Evolutionary conservation across 2,888 invertebrate genomes (phyloP), one percentile per base, ranked within the genome.

Genomic region (Conus canariensis): DNA sequence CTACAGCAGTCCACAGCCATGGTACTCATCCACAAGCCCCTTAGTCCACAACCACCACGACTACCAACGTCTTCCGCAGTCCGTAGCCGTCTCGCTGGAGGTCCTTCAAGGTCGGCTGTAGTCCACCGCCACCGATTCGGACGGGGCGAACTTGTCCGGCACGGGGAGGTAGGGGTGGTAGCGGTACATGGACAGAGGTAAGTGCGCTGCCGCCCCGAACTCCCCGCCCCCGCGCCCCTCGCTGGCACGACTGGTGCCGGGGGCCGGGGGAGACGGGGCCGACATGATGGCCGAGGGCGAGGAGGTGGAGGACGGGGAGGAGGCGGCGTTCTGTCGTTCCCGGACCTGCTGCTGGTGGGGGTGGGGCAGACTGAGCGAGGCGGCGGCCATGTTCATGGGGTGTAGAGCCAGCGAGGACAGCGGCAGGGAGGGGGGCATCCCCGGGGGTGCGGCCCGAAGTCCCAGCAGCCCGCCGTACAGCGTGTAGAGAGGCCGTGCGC

Each of bases 131-230:
- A 88, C 85, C n/a, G 91, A 85, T 5, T 90, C 90, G 6, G 85
- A 60, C 4, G 90, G 16, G 64, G 90, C 88, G 59, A 93, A 91
- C 92, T 93, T 94, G n/a, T 58, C 25, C 12, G 70, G 59, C n/a
- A 94, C 92, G 16, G 93, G 93, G 30, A 94, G 90, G 91, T 94
- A 95, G 10, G 95, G 95, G 89, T 95, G 95, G 88, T 95, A 95
- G 90, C 95, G 90, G 87, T 94, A 94, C 64, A 94, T 89, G n/a
- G 94, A 93, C 7, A 89, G 86, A 45, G 91, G 92, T 64, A 89
- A 89, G 30, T 70, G 89, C 14, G 89, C 45, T 19, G 60, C 70
- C 22, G 59, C 64, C n/a, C 56, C 22, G 4, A 56, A 22, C 56
- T 45, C 74, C 56, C 87, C 87, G 45, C 86, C 45, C 16, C 64